Evolutionary conservation across 2,888 invertebrate genomes (phyloP), one percentile per base, ranked within the genome.

Genomic region (Parapristionchus giblindavisi): DNA sequence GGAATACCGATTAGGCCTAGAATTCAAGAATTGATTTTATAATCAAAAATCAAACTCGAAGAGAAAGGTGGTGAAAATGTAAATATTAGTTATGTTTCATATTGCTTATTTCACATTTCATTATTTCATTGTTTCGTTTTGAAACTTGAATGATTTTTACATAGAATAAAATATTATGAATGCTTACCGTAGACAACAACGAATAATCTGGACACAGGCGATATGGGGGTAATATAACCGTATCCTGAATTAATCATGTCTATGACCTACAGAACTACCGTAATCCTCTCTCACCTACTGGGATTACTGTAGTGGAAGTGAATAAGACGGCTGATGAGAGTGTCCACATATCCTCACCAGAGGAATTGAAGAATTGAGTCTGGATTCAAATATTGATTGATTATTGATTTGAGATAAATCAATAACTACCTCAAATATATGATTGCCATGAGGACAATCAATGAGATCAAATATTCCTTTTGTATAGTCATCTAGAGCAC

Each of bases 271-370:
- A 40, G 3, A 65, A 29, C n/a, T 24, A 29, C 43, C 40, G 43
- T 71, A 8, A 1, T 56, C 8, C 1, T 24, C 11, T 17, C 80
- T 38, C 2, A 83, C 83, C 83, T 40, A 83, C 83, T n/a, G 83
- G 83, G n/a, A 83, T 83, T 36, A 83, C 83, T 24, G 83, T 83
- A 65, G 83, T 83, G 6, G 81, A 79, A 1, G 83, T 83, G 60
- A 83, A 83, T 1, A 83, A 76, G 34, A 83, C 76, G 2, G 83
- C 78, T 3, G 79, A 79, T 0, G 80, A 77, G 40, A 81, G 78
- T 1, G 83, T 79, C 83, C 83, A 83, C 74, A 80, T 73, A 34
- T 83, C 83, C 36, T 78, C 78, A 1, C 76, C 73, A 6, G 73
- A 73, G 2, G 29, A 52, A 4, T 76, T 61, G 54, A 51, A 52